Base-by-base conservation (phyloP, 2,888 invertebrate species). In the Polyommatus iphigenia region DNA sequence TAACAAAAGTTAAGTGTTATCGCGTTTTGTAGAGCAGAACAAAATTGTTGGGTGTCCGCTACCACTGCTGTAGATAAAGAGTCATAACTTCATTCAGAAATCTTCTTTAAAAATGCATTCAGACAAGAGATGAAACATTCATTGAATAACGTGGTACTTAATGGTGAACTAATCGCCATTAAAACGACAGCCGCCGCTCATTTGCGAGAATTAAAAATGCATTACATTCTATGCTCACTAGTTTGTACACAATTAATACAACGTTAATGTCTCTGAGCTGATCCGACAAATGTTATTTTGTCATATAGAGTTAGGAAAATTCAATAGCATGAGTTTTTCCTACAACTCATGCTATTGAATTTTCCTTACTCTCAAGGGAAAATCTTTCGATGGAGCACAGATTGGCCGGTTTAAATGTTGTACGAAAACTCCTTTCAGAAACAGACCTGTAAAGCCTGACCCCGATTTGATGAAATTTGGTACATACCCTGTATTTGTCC, bases 141-240 rank as follows among this genome's bases (percentile, higher is more conserved):
- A 18, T 67, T 67, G 67, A 67, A 67, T 67, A 67, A 24, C 20
- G 10, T 67, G 67, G 29, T 18, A n/a, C n/a, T n/a, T n/a, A 15
- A 67, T 67, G 13, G 29, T 5, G 29, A 67, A 29, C 29, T 67
- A 29, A 29, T 67, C 67, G 29, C 67, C 18, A 67, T 32, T 67
- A 67, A 67, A 67, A 29, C 62, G 62, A 62, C 67, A 6, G 18
- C 29, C 29, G 67, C 67, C 67, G 13, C 20, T 67, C 29, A 67
- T 67, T 67, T 32, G 67, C 67, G 29, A 67, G 29, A 29, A 32
- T 67, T 32, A 32, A 67, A 67, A 67, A 67, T 67, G 32, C 67
- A 67, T 32, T 67, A 29, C 2, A 18, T 67, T 67, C 67, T 32
- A 29, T 67, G 67, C 18, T 67, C 15, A 67, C 67, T 29, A 29